These are phyloP conservation scores for Tipula vernalis DNA, from an alignment of 2,888 invertebrate species.

Conservation along the genomic window DNA sequence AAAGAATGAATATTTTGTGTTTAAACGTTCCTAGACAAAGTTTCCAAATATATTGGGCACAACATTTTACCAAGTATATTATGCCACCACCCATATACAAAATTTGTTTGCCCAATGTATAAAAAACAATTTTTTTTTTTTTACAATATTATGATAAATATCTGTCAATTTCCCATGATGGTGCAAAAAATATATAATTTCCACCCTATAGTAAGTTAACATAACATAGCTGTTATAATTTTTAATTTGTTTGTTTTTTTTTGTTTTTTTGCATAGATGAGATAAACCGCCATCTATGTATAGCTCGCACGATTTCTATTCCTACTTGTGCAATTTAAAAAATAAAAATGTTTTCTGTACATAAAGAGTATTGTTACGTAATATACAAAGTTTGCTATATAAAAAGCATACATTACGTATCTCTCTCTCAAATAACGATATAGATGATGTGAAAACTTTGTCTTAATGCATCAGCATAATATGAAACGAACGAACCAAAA, in stretches of 20 bases:
- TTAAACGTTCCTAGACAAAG: background rate
- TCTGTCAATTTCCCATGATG: constrained; percentile 4
- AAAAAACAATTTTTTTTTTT: background rate
- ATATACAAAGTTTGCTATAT: background rate
- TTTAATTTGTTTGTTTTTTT: background rate
- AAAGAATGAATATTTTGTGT: background rate
- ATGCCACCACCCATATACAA: background rate
- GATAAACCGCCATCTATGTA: background rate
- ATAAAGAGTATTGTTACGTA: background rate
- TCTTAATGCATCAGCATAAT: background rate
- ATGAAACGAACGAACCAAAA: background rate
- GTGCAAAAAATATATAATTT: background rate
- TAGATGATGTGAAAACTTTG: background rate
- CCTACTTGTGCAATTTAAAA: background rate
- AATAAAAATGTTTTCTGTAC: background rate
- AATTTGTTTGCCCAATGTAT: background rate
- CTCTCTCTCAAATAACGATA: background rate
- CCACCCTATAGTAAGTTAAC: background rate
- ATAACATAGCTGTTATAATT: background rate
- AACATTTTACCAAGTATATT: background rate
- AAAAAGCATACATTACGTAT: background rate
- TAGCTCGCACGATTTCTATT: background rate
- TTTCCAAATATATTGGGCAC: background rate
- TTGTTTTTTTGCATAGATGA: background rate
- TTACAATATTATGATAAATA: background rate